These are phyloP conservation scores for Leiothrix lutea DNA, from an alignment of 2,113 vertebrate species.

Conservation along the genomic window DNA sequence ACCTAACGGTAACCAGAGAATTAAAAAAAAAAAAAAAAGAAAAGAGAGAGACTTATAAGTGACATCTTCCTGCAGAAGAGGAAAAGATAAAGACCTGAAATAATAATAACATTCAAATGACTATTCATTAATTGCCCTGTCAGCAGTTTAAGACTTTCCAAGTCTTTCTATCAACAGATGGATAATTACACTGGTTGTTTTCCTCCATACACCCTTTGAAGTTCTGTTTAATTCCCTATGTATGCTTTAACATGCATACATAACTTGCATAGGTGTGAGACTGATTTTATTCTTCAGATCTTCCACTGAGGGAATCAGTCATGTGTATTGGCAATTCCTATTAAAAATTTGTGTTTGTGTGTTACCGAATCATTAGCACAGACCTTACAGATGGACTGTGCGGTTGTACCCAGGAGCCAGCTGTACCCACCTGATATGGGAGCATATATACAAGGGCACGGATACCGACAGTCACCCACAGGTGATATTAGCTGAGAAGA, in stretches of 20 bases:
- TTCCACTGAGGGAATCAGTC: not conserved
- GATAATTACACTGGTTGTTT: slow-evolving; percentile 53
- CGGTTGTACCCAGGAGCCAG: not conserved
- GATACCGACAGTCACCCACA: not conserved
- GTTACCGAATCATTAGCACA: not conserved
- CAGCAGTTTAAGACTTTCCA: slow-evolving; percentile 68
- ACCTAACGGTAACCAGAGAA: not conserved
- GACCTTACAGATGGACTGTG: not conserved
- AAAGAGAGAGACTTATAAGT: slow-evolving; percentile 38
- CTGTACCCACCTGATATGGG: not conserved
- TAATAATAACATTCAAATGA: slow-evolving; percentile 72
- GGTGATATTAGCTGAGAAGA: not conserved
- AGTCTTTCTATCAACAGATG: slow-evolving; percentile 58
- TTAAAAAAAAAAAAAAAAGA: not conserved
- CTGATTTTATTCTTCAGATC: not conserved
- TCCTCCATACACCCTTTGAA: slow-evolving; percentile 36
- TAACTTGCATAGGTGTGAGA: not conserved
- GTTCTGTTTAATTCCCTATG: not conserved
- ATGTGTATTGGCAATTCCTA: not conserved
- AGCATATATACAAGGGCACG: not conserved
- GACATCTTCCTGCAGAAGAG: slow-evolving; percentile 74
- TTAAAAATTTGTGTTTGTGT: not conserved
- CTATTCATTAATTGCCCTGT: slow-evolving; percentile 57
- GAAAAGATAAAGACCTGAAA: slow-evolving; percentile 82
- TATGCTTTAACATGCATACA: not conserved